Base-by-base conservation (phyloP, 1,140 invertebrate genomes). In the Pygmarrhopalites habei region DNA sequence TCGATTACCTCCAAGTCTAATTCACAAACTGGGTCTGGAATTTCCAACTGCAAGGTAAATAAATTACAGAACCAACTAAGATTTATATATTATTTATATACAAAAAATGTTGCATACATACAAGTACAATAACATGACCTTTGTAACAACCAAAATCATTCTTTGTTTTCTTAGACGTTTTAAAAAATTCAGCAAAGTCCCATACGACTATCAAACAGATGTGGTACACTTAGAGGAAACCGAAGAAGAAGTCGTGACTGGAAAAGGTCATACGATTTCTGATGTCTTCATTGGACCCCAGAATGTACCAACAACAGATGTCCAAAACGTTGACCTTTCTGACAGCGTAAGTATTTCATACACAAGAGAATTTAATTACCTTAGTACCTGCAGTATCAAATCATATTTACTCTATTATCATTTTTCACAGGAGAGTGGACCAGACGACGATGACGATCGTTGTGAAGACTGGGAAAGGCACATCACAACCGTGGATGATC, bases 401-500 rank as follows among this genome's bases (percentile, higher is more conserved):
- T n/a, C n/a, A n/a, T n/a, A n/a, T n/a, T 28, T 15, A 55, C 10
- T 29, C 51, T 55, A 32, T 28, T 15, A 29, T 55, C 29, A 21
- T 28, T 23, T 28, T 28, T 44, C 66, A 61, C 25, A 71, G 72
- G 60, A 70, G 70, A 68, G 62, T 35, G 7, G 52, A 44, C 44
- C 49, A 23, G 65, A 72, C 64, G 72, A 74, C 58, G 75, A 77
- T 58, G 73, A 76, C 15, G 73, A 76, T 52, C 64, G 66, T 0
- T 70, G 72, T 39, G 76, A 79, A 72, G 78, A 79, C 56, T 79
- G 77, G 76, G 77, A 80, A 35, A 49, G 82, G 60, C 81, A 83
- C 65, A 81, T 82, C 72, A 77, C 81, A n/a, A 70, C 81, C 23
- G 76, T 81, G 65, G 77, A 83, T 66, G 82, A 84, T 72, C 80